Base-by-base conservation (phyloP, 2,797 vertebrate species). In the Protonibea diacanthus region DNA sequence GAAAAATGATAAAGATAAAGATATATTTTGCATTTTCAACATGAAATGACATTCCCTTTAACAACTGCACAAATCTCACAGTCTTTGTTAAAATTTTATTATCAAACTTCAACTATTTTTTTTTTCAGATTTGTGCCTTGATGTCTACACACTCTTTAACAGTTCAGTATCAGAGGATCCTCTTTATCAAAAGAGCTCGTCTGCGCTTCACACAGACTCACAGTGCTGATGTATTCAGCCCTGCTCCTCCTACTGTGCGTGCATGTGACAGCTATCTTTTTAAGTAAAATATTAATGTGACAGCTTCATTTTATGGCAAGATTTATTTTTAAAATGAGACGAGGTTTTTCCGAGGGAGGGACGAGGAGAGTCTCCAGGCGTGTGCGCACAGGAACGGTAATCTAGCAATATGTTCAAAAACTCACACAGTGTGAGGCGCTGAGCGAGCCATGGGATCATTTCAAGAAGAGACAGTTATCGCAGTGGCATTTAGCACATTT, bases 271-370 rank as follows among this genome's bases (percentile, higher is more conserved):
- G 62, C 67, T 82, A 55, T 76, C 48, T 83, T 62, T 74, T 71
- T 17, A 52, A 68, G 83, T 85, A 0, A 90, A 92, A 85, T 79
- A 91, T 89, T 85, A n/a, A 89, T 81, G 40, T 62, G 48, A 59
- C 78, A 79, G 72, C 73, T 83, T 78, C 38, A 73, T 81, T 75
- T 82, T 64, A 71, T 76, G 68, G 38, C 57, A 74, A 58, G 66
- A 74, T 88, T 76, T 83, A 80, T 87, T 85, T 86, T 84, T 84
- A 59, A 85, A 80, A 77, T 63, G 42, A 59, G 57, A 64, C 15
- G 1, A 69, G 44, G 33, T 67, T 33, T 80, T 25, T 73, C 78
- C 53, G 25, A 71, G 64, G 40, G 52, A 69, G 49, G 55, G 15
- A 29, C 9, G 2, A 29, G 18, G 33, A 38, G 33, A 38, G 65